Percentiles rank a stretch among this genome's conserved stretches.
Evolutionary conservation across 2,113 vertebrate genomes (phyloP).

Genomic region (Ciconia boyciana): DNA sequence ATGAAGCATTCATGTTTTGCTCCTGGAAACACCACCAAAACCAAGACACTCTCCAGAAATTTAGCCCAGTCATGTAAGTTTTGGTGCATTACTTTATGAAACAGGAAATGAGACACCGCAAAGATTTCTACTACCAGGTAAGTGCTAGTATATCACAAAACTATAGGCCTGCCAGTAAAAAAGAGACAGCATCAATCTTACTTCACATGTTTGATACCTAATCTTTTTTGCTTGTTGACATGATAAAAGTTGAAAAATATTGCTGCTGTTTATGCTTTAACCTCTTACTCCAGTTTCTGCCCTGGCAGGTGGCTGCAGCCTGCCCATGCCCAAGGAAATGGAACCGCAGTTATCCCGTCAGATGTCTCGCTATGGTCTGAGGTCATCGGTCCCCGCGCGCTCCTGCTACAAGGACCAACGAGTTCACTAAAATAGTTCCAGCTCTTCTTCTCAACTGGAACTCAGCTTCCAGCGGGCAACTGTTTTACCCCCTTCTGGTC

Average conservation of each 20-base stretch:
- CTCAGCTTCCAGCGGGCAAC: neutral
- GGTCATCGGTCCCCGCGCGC: fast-evolving
- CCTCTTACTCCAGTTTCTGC: neutral
- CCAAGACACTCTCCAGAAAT: neutral
- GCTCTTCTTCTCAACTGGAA: neutral
- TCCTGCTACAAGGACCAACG: neutral
- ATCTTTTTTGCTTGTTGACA: neutral
- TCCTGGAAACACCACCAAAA: neutral
- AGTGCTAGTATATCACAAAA: neutral
- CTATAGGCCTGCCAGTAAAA: neutral
- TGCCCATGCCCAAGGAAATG: neutral
- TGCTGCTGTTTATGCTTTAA: neutral
- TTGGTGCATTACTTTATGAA: neutral
- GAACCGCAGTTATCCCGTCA: neutral
- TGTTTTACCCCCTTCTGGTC: neutral
- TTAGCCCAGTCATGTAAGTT: neutral
- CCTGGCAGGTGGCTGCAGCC: neutral
- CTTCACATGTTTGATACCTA: neutral
- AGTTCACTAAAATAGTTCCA: neutral
- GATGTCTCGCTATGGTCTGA: fast-evolving
- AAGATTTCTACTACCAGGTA: neutral
- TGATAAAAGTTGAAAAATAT: neutral
- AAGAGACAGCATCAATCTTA: neutral
- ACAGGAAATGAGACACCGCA: fast-evolving
- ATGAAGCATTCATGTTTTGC: neutral